phyloP scores from a whole-genome alignment of 2,113 vertebrate species.

The Amia ocellicauda region DNA sequence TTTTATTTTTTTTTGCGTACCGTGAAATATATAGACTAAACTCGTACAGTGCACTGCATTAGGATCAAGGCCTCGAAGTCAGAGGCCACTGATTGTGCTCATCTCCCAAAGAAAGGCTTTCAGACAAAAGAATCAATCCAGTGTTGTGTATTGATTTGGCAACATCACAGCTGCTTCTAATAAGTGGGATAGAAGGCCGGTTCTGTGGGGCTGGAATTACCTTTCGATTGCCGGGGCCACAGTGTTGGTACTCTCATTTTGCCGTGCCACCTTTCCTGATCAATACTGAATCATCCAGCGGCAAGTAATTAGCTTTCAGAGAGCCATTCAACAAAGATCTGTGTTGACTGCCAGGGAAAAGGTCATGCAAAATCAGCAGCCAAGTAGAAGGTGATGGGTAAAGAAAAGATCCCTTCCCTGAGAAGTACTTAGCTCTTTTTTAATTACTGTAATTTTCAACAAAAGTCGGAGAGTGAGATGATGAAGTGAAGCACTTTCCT shows the following conservation, averaged over 20 bases:
- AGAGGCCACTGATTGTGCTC: slow-evolving; percentile 83
- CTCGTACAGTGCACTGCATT: slow-evolving; percentile 60
- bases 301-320: slow-evolving; percentile 89
- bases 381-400: slow-evolving; percentile 86
- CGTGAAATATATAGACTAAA: slow-evolving; percentile 61
- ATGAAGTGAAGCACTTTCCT: slow-evolving; percentile 92
- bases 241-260: slow-evolving; percentile 83
- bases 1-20: slow-evolving; percentile 37
- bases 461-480: slow-evolving; percentile 93
- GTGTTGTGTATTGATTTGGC: slow-evolving; percentile 85
- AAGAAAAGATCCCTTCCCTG: slow-evolving; percentile 87
- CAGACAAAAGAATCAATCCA: slow-evolving; percentile 89
- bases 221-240: slow-evolving; percentile 86
- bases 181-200: slow-evolving; percentile 79
- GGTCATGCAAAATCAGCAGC: slow-evolving; percentile 84
- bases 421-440: slow-evolving; percentile 92
- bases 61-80: slow-evolving; percentile 75
- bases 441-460: slow-evolving; percentile 97
- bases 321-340: slow-evolving; percentile 78
- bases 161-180: slow-evolving; percentile 92
- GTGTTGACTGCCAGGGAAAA: slow-evolving; percentile 81
- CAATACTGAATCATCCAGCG: slow-evolving; percentile 86
- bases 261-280: slow-evolving; percentile 84
- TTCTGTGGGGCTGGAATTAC: slow-evolving; percentile 87
- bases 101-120: slow-evolving; percentile 73